A percentile compares a stretch with the other conserved stretches of the same genome.
These are phyloP conservation scores for Amblyornis subalaris DNA, from an alignment of 2,113 vertebrate genomes.

Conservation along the genomic window DNA sequence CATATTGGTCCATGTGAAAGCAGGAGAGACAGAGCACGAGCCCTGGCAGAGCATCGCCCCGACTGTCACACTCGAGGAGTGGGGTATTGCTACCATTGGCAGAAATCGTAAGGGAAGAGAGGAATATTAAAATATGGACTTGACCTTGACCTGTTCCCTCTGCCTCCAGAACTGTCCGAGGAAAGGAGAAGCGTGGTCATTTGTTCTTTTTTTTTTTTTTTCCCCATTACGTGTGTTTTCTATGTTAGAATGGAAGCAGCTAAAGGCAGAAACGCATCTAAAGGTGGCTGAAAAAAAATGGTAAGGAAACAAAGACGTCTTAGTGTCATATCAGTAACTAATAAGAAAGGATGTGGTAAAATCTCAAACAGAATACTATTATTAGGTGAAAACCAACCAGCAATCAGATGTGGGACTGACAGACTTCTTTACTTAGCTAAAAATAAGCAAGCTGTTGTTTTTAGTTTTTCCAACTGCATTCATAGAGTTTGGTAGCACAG, in stretches of 20 bases:
- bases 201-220: neutral
- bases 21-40: accelerated
- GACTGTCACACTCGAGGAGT: neutral
- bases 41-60: neutral
- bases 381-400: neutral
- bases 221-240: neutral
- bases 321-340: slow-evolving; percentile 64
- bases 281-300: neutral
- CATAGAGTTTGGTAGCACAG: neutral
- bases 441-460: neutral
- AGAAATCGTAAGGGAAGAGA: neutral
- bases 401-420: neutral
- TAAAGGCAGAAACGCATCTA: neutral
- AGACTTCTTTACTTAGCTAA: neutral
- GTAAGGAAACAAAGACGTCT: slow-evolving; percentile 65
- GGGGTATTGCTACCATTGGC: neutral
- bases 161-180: neutral
- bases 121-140: neutral
- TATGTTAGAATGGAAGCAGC: neutral
- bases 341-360: slow-evolving; percentile 71
- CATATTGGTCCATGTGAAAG: neutral
- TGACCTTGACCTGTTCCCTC: neutral
- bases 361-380: neutral
- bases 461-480: neutral
- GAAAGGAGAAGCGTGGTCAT: neutral